Conservation (phyloP, 2,888 invertebrate genomes). For the Agrotis puta region DNA sequence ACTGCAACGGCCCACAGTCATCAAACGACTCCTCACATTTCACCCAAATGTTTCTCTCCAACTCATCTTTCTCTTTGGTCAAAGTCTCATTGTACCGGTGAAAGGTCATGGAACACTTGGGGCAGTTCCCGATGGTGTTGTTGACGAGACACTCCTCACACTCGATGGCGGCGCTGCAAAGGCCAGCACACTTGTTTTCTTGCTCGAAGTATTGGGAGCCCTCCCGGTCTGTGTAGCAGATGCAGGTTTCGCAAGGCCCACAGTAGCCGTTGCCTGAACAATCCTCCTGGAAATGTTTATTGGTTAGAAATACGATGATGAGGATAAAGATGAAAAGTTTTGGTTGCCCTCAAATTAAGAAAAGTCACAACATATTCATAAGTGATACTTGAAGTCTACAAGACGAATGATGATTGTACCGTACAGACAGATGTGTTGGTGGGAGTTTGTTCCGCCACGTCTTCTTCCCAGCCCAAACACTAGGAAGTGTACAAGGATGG, state of each 20-base stretch:
- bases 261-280: slow-evolving; percentile 85
- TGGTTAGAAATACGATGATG: slow-evolving; percentile 11
- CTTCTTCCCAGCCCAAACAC: too few relatives aligned
- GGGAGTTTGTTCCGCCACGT: too few relatives aligned
- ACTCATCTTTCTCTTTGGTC: slow-evolving; percentile 63
- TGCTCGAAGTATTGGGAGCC: slow-evolving; percentile 83
- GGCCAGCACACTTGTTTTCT: slow-evolving; percentile 76
- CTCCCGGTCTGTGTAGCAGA: slow-evolving; percentile 74
- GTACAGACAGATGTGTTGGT: too few relatives aligned
- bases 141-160: slow-evolving; percentile 77
- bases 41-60: slow-evolving; percentile 77
- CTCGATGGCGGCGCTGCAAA: slow-evolving; percentile 75
- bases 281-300: slow-evolving; percentile 49
- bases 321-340: neutral
- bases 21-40: slow-evolving; percentile 72
- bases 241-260: slow-evolving; percentile 76
- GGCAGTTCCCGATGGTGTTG: slow-evolving; percentile 62
- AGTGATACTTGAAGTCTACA: neutral
- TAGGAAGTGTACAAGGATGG: too few relatives aligned
- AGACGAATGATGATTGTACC: too few relatives aligned
- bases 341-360: neutral
- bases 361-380: neutral
- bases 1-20: slow-evolving; percentile 70
- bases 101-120: slow-evolving; percentile 57
- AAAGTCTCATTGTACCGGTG: slow-evolving; percentile 68